Conservation (phyloP, 2,797 vertebrate species). For the Danio choprae region DNA sequence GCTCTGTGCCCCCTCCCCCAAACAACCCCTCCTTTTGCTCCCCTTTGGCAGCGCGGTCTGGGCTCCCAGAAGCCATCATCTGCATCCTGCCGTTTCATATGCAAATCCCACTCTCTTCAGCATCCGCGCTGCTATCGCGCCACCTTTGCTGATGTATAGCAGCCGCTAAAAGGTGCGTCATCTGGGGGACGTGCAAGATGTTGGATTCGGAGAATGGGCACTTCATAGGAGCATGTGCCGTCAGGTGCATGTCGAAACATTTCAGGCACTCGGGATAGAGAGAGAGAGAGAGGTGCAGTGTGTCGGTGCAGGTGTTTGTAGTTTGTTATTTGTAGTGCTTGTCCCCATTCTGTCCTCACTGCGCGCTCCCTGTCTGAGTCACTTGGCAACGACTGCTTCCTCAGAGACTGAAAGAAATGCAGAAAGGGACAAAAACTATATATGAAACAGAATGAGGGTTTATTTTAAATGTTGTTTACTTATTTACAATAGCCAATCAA, state of each 20-base stretch:
- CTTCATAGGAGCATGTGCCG: conserved; percentile 27
- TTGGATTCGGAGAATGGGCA: conserved; percentile 6
- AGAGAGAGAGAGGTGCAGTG: conserved; percentile 6
- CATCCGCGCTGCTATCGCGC: conserved; percentile 38
- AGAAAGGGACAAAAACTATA: neutral
- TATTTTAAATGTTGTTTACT: neutral
- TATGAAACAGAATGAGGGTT: neutral
- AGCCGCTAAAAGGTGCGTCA: conserved; percentile 45
- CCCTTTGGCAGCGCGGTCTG: conserved; percentile 50
- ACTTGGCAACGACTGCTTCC: conserved; percentile 22
- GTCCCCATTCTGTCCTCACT: conserved; percentile 56
- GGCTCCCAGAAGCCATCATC: conserved; percentile 61
- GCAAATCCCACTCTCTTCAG: conserved; percentile 69
- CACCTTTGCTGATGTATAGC: conserved; percentile 46
- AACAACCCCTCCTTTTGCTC: conserved; percentile 33
- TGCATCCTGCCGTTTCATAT: conserved; percentile 70
- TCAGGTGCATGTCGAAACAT: conserved; percentile 33
- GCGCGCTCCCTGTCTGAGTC: conserved; percentile 13
- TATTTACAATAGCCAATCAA: conserved; percentile 32
- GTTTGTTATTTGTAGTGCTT: conserved; percentile 38
- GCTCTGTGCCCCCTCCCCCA: conserved; percentile 18
- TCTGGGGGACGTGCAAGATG: conserved; percentile 10
- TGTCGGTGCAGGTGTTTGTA: conserved; percentile 39
- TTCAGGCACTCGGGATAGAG: conserved; percentile 17
- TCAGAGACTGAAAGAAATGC: conserved; percentile 23